Percentiles rank a stretch among this genome's conserved stretches.
Conservation (phyloP, 1,140 invertebrate species). For the Sesamia nonagrioides region DNA sequence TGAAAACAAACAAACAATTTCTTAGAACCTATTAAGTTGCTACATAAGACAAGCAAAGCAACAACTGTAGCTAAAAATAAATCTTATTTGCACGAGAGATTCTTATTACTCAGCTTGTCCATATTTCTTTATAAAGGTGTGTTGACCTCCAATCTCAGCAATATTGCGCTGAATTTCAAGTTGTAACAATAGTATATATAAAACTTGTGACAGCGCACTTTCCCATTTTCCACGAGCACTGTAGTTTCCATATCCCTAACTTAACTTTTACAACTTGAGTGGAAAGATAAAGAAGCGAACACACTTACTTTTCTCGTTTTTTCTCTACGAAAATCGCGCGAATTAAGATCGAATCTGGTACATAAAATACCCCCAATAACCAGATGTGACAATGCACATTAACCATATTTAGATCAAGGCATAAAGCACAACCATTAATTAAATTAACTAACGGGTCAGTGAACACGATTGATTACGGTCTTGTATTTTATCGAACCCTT, state of each 20-base stretch:
- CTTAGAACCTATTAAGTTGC: too few relatives aligned
- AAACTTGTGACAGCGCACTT: conserved; percentile 16
- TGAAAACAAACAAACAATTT: too few relatives aligned
- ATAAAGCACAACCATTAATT: conserved; percentile 50
- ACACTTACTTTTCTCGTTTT: background rate
- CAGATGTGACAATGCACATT: conserved; percentile 25
- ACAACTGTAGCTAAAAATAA: background rate
- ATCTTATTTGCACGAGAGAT: conserved; percentile 4
- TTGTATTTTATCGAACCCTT: conserved; percentile 50
- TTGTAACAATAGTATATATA: background rate
- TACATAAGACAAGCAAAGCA: background rate
- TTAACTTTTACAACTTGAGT: conserved; percentile 2
- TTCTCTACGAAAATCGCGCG: background rate
- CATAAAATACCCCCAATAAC: background rate
- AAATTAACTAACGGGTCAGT: conserved; percentile 50
- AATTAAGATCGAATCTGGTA: conserved; percentile 12
- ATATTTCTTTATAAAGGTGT: background rate
- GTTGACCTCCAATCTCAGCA: conserved; percentile 5
- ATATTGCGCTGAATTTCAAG: conserved; percentile 16
- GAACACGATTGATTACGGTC: conserved; percentile 47
- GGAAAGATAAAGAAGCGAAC: background rate
- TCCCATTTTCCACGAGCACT: conserved; percentile 9
- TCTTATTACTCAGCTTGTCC: conserved; percentile 1
- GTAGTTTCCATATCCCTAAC: conserved; percentile 16
- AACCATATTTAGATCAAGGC: conserved; percentile 47